phyloP scores from a whole-genome alignment of 2,888 invertebrate genomes.

The Tinea pellionella region DNA sequence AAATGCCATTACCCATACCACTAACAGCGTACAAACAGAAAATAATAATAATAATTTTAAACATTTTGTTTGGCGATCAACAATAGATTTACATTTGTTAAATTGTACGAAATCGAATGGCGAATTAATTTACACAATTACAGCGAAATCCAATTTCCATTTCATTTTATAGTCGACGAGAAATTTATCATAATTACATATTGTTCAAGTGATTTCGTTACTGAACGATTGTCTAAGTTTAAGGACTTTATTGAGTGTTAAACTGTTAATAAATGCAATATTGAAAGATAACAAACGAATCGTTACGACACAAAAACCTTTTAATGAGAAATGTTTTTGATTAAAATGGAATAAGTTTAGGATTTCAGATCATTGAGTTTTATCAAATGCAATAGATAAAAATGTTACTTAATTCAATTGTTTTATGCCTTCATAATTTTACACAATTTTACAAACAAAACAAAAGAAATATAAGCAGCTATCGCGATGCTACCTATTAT shows the following conservation, averaged over 20 bases:
- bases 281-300: background rate
- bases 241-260: background rate
- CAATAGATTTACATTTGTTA: background rate
- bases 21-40: background rate
- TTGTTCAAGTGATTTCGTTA: background rate
- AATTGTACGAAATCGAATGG: background rate
- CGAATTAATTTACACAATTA: background rate
- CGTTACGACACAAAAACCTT: no score
- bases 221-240: slow-evolving; percentile 3
- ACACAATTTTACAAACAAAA: no score
- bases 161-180: background rate
- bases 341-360: no score
- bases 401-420: no score
- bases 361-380: no score
- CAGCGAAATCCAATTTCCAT: background rate
- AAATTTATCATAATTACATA: background rate
- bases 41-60: background rate
- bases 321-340: no score
- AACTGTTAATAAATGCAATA: background rate
- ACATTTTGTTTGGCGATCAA: background rate
- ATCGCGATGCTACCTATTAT: no score
- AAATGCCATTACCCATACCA: background rate
- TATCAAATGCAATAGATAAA: no score
- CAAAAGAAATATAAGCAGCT: no score
- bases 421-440: no score